Base-by-base conservation (phyloP, 1,140 invertebrate genomes). In the Diorhabda sublineata region DNA sequence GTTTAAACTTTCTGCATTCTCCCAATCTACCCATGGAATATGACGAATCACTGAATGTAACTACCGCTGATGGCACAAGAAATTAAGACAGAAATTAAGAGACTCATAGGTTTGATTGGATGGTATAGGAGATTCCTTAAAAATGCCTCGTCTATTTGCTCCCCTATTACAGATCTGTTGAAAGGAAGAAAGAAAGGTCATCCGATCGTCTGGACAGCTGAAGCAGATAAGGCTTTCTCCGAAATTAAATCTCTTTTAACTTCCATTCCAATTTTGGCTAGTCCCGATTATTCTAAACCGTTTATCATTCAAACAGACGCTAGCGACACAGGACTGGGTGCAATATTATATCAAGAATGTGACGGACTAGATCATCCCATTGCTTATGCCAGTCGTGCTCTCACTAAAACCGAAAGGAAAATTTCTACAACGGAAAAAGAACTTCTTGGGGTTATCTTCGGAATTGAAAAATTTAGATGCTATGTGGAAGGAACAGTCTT, bases 371-470 rank as follows among this genome's bases (percentile, higher is more conserved):
- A 64, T 3, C 42, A 64, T 45, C 3, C 45, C 3, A 64, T 64
- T n/a, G 62, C 62, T 4, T 59, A 82, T 74, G 76, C 78, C 6
- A 82, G 82, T 69, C 58, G 82, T 8, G 67, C 70, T 4, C 67
- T 85, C 4, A 71, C 57, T 41, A 63, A 64, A 8, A 58, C 72
- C 7, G 83, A 86, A 75, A 72, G 59, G 63, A 82, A 83, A 43
- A 85, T 83, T 68, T 72, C 70, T 2, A 75, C 75, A 4, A 83
- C 80, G 1, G 83, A 87, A 73, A 73, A 77, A 65, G 84, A 87
- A 79, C 81, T 78, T 58, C 70, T 86, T 26, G 82, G 81, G 0
- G 75, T 85, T 4, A 60, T 86, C 2, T 77, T 74, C 70, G 79
- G 77, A 3, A 72, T 85, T 2, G 70, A 83, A 66, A 79, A 83